phyloP scores from a whole-genome alignment of 2,113 vertebrate genomes.

The Mionectes macconnelli region DNA sequence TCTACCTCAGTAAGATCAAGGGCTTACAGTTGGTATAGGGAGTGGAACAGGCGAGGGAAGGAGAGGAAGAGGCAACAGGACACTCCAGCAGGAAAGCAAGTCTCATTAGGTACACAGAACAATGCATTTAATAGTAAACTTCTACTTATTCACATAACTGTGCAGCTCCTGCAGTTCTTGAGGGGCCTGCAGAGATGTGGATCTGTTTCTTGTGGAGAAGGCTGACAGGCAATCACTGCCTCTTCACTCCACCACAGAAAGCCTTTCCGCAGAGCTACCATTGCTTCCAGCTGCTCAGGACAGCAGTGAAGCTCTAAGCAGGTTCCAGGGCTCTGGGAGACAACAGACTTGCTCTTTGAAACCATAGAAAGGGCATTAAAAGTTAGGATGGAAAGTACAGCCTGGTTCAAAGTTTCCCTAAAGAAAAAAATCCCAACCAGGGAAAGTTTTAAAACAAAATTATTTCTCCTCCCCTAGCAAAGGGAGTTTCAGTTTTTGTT shows the following conservation, averaged over 20 bases:
- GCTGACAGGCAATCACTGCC: neutral
- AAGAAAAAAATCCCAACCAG: constrained; percentile 65
- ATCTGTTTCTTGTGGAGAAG: neutral
- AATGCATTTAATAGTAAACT: neutral
- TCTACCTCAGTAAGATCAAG: neutral
- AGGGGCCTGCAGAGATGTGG: neutral
- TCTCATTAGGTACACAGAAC: neutral
- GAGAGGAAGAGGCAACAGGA: neutral
- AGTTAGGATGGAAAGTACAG: constrained; percentile 64
- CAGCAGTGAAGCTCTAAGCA: neutral
- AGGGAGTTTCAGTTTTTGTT: constrained; percentile 56
- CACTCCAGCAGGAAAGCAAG: neutral
- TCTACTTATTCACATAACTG: neutral
- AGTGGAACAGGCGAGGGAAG: rapidly evolving
- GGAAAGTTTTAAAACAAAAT: constrained; percentile 48
- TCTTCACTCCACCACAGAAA: neutral
- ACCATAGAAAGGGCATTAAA: neutral
- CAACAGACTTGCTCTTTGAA: neutral
- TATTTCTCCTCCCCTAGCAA: neutral
- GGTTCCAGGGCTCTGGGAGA: neutral
- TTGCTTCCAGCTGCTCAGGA: neutral
- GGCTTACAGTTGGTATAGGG: rapidly evolving
- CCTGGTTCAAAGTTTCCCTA: constrained; percentile 41
- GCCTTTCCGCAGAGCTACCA: rapidly evolving
- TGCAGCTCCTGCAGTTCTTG: neutral